Conservation (phyloP, 2,888 invertebrate genomes). For the Plebejus anna region DNA sequence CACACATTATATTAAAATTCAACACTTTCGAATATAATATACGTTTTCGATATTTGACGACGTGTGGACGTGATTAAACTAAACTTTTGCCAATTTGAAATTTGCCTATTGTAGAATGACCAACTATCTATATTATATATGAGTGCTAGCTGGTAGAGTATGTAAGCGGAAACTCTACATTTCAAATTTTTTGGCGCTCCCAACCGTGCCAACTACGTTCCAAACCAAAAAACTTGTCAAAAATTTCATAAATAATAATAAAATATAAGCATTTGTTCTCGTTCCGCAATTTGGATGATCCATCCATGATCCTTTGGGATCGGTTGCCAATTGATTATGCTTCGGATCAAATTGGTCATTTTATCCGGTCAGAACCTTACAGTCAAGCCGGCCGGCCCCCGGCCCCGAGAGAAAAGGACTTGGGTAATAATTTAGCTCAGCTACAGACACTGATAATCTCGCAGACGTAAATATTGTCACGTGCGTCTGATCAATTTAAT, state of each 20-base stretch:
- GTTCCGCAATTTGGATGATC: not conserved
- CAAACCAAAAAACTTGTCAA: not conserved
- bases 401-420: not conserved
- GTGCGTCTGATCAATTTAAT: not conserved
- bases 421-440: not conserved
- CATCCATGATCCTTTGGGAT: not conserved
- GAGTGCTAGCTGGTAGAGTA: not conserved
- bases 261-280: not conserved
- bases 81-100: not conserved
- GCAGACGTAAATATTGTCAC: not conserved
- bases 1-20: conserved; percentile 14
- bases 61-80: not conserved
- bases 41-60: conserved; percentile 12
- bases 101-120: not conserved
- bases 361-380: not conserved
- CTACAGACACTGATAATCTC: not conserved
- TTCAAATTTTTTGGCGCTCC: no score
- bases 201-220: not conserved
- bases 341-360: not conserved
- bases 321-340: not conserved
- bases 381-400: not conserved
- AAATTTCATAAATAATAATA: no score
- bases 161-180: no score
- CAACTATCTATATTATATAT: not conserved
- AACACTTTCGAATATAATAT: conserved; percentile 18